Base-by-base conservation (phyloP, 2,888 invertebrate genomes). In the Neoitamus cyanurus region DNA sequence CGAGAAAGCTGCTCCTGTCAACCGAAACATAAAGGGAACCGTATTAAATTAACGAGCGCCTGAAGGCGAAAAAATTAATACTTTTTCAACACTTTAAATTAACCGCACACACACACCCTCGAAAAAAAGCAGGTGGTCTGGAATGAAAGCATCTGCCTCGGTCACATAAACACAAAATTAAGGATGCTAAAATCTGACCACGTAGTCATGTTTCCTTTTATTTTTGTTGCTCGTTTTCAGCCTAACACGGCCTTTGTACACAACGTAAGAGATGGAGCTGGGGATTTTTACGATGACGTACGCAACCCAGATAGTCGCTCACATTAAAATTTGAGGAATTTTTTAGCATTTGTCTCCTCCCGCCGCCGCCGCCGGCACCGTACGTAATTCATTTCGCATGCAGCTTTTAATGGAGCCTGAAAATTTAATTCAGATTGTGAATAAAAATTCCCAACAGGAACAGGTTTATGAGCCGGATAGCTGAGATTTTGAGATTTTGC, bases 161-260 rank as follows among this genome's bases (percentile, higher is more conserved):
- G 82, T 82, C 69, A 68, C 69, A 69, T 82, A 82, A 82, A 69
- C 82, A 37, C n/a, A 34, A 80, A 80, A 69, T 82, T 78, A 58
- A 28, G 58, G 58, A 58, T 48, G 58, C 48, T 78, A 28, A 48
- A 48, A 78, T 31, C 48, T 46, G 78, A 48, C 78, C 48, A 78
- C 78, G 30, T 46, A 78, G 58, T 28, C 78, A 78, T 31, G 48
- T 58, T 78, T 78, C 78, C 78, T 78, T 48, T 31, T 78, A 48
- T 78, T 78, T 42, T 78, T 42, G 42, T 42, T 75, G 20, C 42
- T 75, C 25, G 37, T 75, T 75, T 5, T 28, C 75, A 34, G 75
- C n/a, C 25, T 25, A 28, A 5, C 34, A 75, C 42, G 75, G 25
- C 75, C 75, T 6, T 25, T 37, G 20, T 25, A 42, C 42, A 75